Evolutionary conservation across 2,113 vertebrate genomes (phyloP), one percentile per base, ranked within the genome.

Genomic region (Oncorhynchus mykiss): DNA sequence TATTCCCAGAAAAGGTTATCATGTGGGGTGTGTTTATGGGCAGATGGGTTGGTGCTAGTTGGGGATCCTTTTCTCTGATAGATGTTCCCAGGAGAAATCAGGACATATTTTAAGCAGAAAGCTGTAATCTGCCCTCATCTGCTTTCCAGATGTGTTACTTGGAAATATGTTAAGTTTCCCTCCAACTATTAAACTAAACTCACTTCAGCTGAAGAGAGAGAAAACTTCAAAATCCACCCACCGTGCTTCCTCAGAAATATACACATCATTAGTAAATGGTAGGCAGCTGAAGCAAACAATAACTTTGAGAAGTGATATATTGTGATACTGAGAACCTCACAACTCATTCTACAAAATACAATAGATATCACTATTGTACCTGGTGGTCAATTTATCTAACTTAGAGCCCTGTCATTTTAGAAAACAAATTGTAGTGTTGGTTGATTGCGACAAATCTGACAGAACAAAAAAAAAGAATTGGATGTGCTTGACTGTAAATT

Each of bases 71-170:
- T 79, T 65, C 64, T 79, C 71, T 72, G 48, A 78, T 80, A 78
- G 77, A 75, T 31, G 29, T 70, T 81, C 82, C 59, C 20, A 54
- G 79, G 78, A 73, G 72, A 85, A 84, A 77, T 80, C 65, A 76
- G 25, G 77, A 81, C 71, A 54, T 77, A 54, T 86, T 86, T 88
- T 74, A 78, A 34, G 82, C 82, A 78, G 80, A 83, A 73, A 82
- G 51, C 69, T 77, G 80, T 54, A 67, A 65, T 62, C 45, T 24
- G 60, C 62, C 13, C 64, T 79, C 80, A 82, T 77, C 78, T 80
- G 74, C 13, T 62, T 13, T 70, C 39, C 75, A 80, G 75, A 80
- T 80, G 72, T 78, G 51, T 2, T 51, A 62, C 49, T 54, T 59
- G 49, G 57, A 77, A 65, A 75, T 12, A 75, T 22, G 69, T 72